Evolutionary conservation across 2,113 vertebrate genomes (phyloP).

Genomic region (Australoheros scitulus): DNA sequence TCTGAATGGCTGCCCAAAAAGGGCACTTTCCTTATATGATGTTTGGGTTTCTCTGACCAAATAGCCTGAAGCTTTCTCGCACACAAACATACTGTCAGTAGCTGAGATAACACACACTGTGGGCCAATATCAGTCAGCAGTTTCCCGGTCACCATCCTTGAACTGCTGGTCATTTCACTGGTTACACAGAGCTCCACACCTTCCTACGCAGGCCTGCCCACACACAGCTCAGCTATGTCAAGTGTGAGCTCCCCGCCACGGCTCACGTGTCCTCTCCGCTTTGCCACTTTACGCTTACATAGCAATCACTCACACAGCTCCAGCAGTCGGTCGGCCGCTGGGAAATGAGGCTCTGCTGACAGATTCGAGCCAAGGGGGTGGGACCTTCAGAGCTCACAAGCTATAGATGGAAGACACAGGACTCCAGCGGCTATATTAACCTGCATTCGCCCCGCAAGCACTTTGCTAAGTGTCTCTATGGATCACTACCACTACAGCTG

Average conservation of each 20-base stretch:
- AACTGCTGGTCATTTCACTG: slow-evolving; percentile 5
- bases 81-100: neutral
- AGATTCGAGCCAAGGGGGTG: neutral
- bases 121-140: neutral
- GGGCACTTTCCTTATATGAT: neutral
- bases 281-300: slow-evolving; percentile 21
- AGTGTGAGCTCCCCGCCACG: slow-evolving; percentile 14
- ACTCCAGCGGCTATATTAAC: neutral
- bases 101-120: neutral
- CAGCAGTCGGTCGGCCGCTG: neutral
- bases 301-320: slow-evolving; percentile 12
- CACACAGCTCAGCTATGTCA: neutral
- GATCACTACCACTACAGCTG: neutral
- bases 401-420: neutral
- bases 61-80: neutral
- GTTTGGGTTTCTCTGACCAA: neutral
- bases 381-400: neutral
- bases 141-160: slow-evolving; percentile 32
- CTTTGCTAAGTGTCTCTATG: neutral
- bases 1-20: neutral
- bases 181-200: neutral
- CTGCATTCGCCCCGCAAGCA: neutral
- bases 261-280: slow-evolving; percentile 43
- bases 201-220: slow-evolving; percentile 39
- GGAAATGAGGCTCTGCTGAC: neutral